A percentile compares a stretch with the other conserved stretches of the same genome.
Evolutionary conservation across 2,113 vertebrate species (phyloP).

Genomic region (Ictalurus punctatus): DNA sequence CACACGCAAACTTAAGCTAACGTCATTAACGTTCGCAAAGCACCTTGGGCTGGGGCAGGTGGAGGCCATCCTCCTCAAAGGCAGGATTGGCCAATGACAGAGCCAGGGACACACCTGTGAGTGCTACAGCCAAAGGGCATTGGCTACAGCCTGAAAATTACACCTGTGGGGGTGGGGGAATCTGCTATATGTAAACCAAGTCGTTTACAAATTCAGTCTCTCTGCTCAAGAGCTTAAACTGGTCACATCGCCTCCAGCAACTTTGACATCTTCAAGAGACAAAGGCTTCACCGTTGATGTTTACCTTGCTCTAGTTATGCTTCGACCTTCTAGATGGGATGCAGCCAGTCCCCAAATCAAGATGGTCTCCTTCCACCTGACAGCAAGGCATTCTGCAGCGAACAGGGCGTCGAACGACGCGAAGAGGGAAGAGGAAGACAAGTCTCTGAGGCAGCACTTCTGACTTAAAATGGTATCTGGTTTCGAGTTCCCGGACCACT

Average conservation of each 20-base stretch:
- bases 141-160: conserved; percentile 83
- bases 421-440: conserved; percentile 70
- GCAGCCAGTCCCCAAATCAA: conserved; percentile 9
- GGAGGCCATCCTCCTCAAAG: conserved; percentile 50
- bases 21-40: conserved; percentile 71
- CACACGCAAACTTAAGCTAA: conserved; percentile 74
- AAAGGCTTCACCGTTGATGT: conserved; percentile 56
- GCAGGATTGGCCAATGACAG: conserved; percentile 71
- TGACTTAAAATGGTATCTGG: conserved; percentile 68
- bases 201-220: conserved; percentile 85
- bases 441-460: conserved; percentile 61
- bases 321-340: conserved; percentile 27
- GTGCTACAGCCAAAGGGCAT: conserved; percentile 77
- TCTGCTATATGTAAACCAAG: conserved; percentile 93
- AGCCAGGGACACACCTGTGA: conserved; percentile 89
- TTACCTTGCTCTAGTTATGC: conserved; percentile 56
- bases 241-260: conserved; percentile 61
- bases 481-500: conserved; percentile 68
- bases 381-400: conserved; percentile 42
- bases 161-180: conserved; percentile 89
- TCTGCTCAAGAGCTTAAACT: conserved; percentile 82
- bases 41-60: conserved; percentile 63
- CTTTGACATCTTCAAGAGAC: conserved; percentile 39
- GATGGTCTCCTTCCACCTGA: conserved; percentile 46
- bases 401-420: conserved; percentile 69